Conservation (phyloP, 2,797 vertebrate genomes). For the Kryptopterus vitreolus region DNA sequence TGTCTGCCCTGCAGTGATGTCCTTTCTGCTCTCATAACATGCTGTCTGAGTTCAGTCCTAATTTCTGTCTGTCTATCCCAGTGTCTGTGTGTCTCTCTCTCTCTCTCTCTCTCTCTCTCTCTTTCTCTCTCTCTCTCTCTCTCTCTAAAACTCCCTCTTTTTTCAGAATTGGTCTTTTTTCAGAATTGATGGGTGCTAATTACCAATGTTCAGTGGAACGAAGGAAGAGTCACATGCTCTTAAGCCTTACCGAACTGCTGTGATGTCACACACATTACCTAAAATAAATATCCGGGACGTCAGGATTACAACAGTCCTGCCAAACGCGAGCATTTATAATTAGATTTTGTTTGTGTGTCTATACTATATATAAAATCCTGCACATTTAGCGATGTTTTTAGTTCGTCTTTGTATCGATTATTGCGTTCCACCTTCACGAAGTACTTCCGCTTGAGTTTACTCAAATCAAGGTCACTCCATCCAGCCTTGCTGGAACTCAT, state of each 20-base stretch:
- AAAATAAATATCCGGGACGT: not conserved
- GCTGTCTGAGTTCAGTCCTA: slow-evolving; percentile 13
- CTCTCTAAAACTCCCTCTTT: too few species aligned
- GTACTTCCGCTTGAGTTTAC: not conserved
- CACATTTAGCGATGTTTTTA: not conserved
- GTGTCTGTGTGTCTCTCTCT: too few species aligned
- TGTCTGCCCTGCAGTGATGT: slow-evolving; percentile 21
- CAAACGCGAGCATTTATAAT: not conserved
- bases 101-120: not conserved
- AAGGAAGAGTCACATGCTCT: not conserved
- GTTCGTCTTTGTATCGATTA: not conserved
- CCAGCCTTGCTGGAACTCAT: slow-evolving; percentile 16
- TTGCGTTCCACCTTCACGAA: not conserved
- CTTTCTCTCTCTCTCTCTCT: not conserved
- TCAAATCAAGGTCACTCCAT: slow-evolving; percentile 37
- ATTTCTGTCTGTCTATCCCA: slow-evolving; percentile 3
- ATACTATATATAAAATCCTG: not conserved
- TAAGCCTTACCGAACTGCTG: not conserved
- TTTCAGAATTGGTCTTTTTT: too few species aligned
- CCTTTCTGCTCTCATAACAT: slow-evolving; percentile 28
- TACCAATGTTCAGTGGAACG: not conserved
- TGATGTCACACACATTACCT: not conserved
- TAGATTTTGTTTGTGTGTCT: not conserved
- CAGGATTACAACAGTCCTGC: not conserved
- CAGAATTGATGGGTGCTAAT: slow-evolving; percentile 21